Evolutionary conservation across 1,140 invertebrate species (phyloP).

Genomic region (Bradynema listronoti): DNA sequence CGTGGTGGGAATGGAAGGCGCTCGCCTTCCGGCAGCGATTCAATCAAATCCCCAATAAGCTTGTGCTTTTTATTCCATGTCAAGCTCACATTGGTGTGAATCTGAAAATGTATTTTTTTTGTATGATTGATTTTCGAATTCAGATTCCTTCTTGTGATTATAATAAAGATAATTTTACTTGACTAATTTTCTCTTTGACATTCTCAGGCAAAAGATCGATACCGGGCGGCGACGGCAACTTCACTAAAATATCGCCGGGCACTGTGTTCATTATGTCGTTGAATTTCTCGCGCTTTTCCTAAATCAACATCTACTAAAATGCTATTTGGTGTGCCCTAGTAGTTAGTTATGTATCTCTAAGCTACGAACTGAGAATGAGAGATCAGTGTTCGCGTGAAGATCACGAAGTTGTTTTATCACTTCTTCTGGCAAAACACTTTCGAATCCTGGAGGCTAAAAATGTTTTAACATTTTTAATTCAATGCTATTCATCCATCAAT

Average conservation of each 20-base stretch:
- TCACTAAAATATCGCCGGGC: conserved; percentile 20
- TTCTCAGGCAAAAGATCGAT: conserved; percentile 24
- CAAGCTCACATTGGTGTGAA: conserved; percentile 20
- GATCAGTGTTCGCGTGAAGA: conserved; percentile 15
- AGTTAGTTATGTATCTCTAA: background rate
- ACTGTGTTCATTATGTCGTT: conserved; percentile 32
- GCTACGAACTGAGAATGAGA: conserved; percentile 17
- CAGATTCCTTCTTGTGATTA: too few relatives aligned
- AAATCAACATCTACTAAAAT: conserved; percentile 6
- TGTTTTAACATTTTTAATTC: background rate
- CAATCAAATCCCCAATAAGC: conserved; percentile 18
- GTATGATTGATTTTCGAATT: too few relatives aligned
- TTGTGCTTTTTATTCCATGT: conserved; percentile 20
- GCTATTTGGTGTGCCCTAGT: background rate
- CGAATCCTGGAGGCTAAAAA: conserved; percentile 34
- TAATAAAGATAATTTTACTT: too few relatives aligned
- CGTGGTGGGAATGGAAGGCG: background rate
- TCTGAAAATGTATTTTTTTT: too few relatives aligned
- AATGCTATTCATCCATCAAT: too few relatives aligned
- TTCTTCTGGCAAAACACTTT: conserved; percentile 19
- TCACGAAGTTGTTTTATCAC: conserved; percentile 18
- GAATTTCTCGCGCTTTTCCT: conserved; percentile 30
- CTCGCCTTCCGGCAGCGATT: conserved; percentile 24
- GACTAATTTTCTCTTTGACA: conserved; percentile 18
- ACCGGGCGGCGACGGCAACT: conserved; percentile 32